Evolutionary conservation across 2,797 vertebrate genomes (phyloP), one percentile per base, ranked within the genome.

Genomic region (Rhodeus uyekii): DNA sequence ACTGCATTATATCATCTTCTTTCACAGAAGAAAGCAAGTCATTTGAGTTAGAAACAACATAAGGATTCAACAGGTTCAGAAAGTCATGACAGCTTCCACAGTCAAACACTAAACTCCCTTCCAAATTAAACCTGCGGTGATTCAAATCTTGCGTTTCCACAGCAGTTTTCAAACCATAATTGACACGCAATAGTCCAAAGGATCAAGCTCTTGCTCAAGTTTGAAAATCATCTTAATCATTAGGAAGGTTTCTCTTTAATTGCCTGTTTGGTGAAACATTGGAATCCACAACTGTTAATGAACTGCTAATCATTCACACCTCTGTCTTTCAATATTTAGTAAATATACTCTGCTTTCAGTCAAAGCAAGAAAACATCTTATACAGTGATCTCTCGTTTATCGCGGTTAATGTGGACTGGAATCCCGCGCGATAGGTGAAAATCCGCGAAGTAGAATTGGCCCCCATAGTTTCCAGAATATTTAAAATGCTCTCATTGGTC

Each of bases 221-320:
- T 42, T 50, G 42, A 72, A 74, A 65, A 74, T 80, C 67, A 78
- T 53, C 34, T 29, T 16, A 81, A 53, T 81, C 46, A 81, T 46
- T 80, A 60, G 29, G 61, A 44, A 55, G 24, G 63, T 32, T 48
- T 24, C 32, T 46, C 50, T 64, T 80, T 83, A 83, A 78, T 87
- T 83, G 78, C 65, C 42, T 55, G 67, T 73, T 61, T 46, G 73
- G 34, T 77, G 63, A 72, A 69, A 69, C 22, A 46, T 19, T 53
- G n/a, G 39, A 50, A 55, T 10, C 2, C 69, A 42, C 12, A 2
- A 24, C 46, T n/a, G 44, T 64, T 55, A 73, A 73, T 50, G 18
- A 29, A n/a, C n/a, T n/a, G 19, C 29, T 42, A 34, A 64, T 74
- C 16, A 73, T 75, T 73, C 78, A 79, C 27, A 27, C 48, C 6